Conservation (phyloP, 2,797 vertebrate genomes). For the Melopsittacus undulatus region DNA sequence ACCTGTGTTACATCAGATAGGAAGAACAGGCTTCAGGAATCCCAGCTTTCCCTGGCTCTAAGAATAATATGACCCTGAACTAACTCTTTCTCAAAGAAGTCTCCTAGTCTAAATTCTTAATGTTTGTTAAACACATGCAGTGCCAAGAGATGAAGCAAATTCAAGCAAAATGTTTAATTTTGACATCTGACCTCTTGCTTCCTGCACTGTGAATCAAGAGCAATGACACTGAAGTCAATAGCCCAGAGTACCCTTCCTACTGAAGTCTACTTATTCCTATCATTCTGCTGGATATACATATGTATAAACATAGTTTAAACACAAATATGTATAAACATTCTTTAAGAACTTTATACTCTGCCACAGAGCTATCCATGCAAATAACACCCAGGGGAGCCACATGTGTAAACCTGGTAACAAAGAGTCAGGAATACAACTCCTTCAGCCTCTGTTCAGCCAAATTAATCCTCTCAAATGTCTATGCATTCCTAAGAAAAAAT, state of each 20-base stretch:
- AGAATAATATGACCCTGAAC: neutral
- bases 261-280: neutral
- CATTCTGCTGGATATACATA: neutral
- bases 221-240: neutral
- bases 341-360: neutral
- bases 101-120: neutral
- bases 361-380: neutral
- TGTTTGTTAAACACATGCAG: neutral
- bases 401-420: neutral
- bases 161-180: neutral
- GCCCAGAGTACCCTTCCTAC: neutral
- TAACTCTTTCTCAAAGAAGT: neutral
- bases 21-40: neutral
- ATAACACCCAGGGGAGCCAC: neutral
- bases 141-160: neutral
- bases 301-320: neutral
- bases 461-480: neutral
- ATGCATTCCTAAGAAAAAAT: neutral
- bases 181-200: slow-evolving; percentile 1
- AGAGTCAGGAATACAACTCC: neutral
- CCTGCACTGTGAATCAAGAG: neutral
- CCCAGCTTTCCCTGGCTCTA: neutral
- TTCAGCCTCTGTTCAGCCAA: neutral
- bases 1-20: neutral
- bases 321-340: neutral